Conservation (phyloP, 2,797 vertebrate genomes). For the Microctenopoma steveboyesi region DNA sequence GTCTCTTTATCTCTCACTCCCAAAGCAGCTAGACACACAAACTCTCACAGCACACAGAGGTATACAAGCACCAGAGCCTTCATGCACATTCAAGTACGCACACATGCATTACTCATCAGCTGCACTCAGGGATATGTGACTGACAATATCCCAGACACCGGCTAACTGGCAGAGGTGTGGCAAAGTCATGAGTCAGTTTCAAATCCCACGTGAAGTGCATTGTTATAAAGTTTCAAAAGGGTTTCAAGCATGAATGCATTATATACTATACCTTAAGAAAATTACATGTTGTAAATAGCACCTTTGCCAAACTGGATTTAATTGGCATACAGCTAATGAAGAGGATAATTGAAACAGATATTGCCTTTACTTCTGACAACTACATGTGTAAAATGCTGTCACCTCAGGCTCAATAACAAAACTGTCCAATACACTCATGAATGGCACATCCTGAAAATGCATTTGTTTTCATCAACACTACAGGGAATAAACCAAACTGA, state of each 20-base stretch:
- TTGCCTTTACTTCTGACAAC: constrained; percentile 14
- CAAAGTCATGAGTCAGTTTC: constrained; percentile 47
- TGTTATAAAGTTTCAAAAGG: constrained; percentile 4
- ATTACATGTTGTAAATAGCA: not conserved
- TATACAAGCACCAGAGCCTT: constrained; percentile 66
- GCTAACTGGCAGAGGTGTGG: constrained; percentile 33
- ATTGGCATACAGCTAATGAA: constrained; percentile 27
- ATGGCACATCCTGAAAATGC: constrained; percentile 5
- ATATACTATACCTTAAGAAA: not conserved
- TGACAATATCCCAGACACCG: constrained; percentile 49
- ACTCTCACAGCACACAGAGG: constrained; percentile 63
- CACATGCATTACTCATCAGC: constrained; percentile 68
- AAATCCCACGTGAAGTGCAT: constrained; percentile 10
- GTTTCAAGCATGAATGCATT: constrained; percentile 17
- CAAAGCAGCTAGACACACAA: constrained; percentile 65
- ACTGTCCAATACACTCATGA: constrained; percentile 35
- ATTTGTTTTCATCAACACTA: constrained; percentile 23
- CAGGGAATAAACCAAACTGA: constrained; percentile 23
- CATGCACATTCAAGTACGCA: constrained; percentile 68
- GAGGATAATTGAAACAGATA: constrained; percentile 21
- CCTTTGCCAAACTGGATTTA: constrained; percentile 1
- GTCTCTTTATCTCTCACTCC: constrained; percentile 46
- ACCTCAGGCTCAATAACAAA: constrained; percentile 26
- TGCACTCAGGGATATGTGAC: constrained; percentile 51
- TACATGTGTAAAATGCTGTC: not conserved